Conservation (phyloP, 2,797 vertebrate species). For the Linurgus olivaceus region DNA sequence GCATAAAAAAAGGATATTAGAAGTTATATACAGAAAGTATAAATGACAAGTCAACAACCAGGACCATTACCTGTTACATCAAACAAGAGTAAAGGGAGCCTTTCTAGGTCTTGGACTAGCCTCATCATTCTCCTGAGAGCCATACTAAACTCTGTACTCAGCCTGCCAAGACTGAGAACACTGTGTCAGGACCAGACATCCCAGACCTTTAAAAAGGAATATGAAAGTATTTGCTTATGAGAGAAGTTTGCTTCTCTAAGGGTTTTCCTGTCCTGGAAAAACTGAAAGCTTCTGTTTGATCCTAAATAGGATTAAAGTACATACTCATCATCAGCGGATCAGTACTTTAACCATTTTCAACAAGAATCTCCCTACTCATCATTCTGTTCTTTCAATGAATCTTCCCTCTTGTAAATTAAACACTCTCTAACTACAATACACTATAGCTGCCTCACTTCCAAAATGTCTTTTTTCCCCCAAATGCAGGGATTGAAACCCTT, state of each 20-base stretch:
- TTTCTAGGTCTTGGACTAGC: background rate
- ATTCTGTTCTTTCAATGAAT: background rate
- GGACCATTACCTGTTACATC: background rate
- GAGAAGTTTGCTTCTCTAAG: background rate
- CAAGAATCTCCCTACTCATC: background rate
- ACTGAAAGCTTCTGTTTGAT: background rate
- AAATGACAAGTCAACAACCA: background rate
- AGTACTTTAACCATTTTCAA: background rate
- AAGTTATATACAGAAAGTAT: background rate
- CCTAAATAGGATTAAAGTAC: background rate
- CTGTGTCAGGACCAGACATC: background rate
- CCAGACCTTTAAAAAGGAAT: background rate
- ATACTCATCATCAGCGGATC: rapidly evolving
- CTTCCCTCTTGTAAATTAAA: background rate
- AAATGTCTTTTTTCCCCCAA: background rate
- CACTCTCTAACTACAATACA: background rate
- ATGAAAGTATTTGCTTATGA: background rate
- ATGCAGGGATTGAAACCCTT: background rate
- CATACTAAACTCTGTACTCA: background rate
- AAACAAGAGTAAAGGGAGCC: background rate
- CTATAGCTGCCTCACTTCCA: background rate
- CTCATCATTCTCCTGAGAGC: background rate
- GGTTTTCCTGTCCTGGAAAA: background rate
- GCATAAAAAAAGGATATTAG: background rate
- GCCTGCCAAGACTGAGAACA: background rate